Evolutionary conservation across 2,113 vertebrate species (phyloP).

Genomic region (Oxyura jamaicensis): DNA sequence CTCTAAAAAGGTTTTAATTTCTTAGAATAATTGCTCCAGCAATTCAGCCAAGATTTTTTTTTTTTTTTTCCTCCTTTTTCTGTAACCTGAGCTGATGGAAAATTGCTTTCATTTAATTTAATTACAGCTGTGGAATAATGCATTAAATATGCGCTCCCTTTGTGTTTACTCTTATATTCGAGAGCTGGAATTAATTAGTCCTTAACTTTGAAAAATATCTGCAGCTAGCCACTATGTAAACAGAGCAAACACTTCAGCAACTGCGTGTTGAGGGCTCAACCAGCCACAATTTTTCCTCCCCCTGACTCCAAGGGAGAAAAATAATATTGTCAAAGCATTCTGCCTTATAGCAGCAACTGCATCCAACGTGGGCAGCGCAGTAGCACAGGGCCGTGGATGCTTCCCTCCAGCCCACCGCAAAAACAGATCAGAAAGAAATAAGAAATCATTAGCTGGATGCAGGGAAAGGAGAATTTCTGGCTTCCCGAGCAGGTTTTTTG

Average conservation of each 20-base stretch:
- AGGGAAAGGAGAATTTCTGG: not conserved
- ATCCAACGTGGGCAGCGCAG: not conserved
- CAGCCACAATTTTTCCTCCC: not conserved
- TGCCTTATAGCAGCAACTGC: not conserved
- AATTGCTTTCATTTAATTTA: conserved; percentile 54
- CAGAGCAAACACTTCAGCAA: not conserved
- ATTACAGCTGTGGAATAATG: conserved; percentile 23
- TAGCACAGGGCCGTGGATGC: not conserved
- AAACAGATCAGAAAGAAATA: not conserved
- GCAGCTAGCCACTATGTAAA: not conserved
- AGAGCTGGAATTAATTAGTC: conserved; percentile 33
- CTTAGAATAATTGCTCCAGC: not conserved
- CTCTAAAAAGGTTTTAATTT: conserved; percentile 32
- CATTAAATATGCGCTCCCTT: not conserved
- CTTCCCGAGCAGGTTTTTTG: not conserved
- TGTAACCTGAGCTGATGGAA: conserved; percentile 30
- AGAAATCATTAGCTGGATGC: no score
- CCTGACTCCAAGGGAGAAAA: not conserved
- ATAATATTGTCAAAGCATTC: not conserved
- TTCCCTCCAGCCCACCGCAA: not conserved
- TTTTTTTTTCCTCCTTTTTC: not conserved
- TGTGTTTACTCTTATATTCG: conserved; percentile 4
- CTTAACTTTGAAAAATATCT: conserved; percentile 16
- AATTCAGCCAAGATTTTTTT: not conserved
- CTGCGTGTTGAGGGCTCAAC: not conserved